Base-by-base conservation (phyloP, 2,888 invertebrate genomes). In the Patella caerulea region DNA sequence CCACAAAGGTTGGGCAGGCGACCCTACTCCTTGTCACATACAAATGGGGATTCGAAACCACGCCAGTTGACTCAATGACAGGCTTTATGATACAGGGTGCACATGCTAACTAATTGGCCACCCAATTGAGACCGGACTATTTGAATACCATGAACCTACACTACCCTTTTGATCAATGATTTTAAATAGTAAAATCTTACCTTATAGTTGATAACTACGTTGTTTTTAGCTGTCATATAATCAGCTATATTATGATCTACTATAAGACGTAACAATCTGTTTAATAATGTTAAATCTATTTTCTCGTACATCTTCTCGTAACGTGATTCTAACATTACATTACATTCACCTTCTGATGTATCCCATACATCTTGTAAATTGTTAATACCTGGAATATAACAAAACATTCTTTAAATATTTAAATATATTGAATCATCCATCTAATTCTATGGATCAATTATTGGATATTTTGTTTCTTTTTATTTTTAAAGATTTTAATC, bases 181-280 rank as follows among this genome's bases (percentile, higher is more conserved):
- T 45, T 7, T 45, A 45, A 45, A 9, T 45, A 9, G 45, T 45
- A 45, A 12, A 59, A 12, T 53, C 86, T 80, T 86, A 94, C 94
- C 94, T 99, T 99, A 93, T 99, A 99, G 92, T 99, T 99, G 84
- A 99, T 99, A 76, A 98, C 97, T n/a, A 99, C 98, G 93, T 99
- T 99, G 93, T 99, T 99, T 93, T 99, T 99, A 2, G 99, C 98
- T 0, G 99, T 99, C 98, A 99, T 99, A 93, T 99, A 99, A 94
- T 99, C 99, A 85, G 99, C 99, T 89, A 99, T 99, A 92, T 99
- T 99, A 93, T 99, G 99, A 93, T 99, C 99, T 70, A 99, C 99
- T 87, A 99, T 99, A 76, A 99, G 93, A 86, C 99, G 95, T 75
- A 99, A 93, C 88, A 99, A 93, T 92, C 99, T 95, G 93, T 99